phyloP scores from a whole-genome alignment of 2,888 invertebrate species.

The Chloromyia formosa region DNA sequence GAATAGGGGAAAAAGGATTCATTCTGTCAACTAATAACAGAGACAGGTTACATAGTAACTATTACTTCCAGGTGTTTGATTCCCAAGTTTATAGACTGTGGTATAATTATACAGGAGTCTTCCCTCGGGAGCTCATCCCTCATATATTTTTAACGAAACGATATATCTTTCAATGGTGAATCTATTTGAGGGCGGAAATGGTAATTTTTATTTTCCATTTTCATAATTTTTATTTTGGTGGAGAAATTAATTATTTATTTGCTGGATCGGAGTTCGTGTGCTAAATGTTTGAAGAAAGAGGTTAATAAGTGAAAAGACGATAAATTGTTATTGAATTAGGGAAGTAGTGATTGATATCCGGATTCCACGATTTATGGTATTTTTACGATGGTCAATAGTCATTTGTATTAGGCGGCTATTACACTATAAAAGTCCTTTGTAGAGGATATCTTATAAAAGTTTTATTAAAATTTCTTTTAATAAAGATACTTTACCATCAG shows the following conservation, averaged over 20 bases:
- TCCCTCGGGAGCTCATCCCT: neutral
- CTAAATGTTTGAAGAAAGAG: too few species aligned
- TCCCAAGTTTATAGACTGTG: slow-evolving; percentile 23
- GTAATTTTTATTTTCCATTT: slow-evolving; percentile 28
- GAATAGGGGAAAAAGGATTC: slow-evolving; percentile 33
- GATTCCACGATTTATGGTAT: too few species aligned
- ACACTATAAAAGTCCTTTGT: too few species aligned
- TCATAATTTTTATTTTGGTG: slow-evolving; percentile 36
- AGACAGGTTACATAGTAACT: slow-evolving; percentile 28
- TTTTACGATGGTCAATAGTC: too few species aligned
- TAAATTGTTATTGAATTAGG: too few species aligned
- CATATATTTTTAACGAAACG: neutral
- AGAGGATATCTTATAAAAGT: too few species aligned
- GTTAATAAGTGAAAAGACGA: too few species aligned
- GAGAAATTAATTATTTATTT: slow-evolving; percentile 23
- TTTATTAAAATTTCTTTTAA: too few species aligned
- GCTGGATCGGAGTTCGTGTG: neutral
- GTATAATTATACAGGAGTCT: slow-evolving; percentile 18
- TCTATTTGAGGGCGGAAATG: neutral
- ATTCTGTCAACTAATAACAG: slow-evolving; percentile 22
- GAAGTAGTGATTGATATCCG: too few species aligned
- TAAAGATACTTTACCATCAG: too few species aligned
- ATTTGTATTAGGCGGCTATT: too few species aligned
- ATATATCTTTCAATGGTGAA: neutral
- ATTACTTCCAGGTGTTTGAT: slow-evolving; percentile 35